These are phyloP conservation scores for Allophyes oxyacanthae DNA, from an alignment of 2,888 invertebrate species.

Conservation along the genomic window DNA sequence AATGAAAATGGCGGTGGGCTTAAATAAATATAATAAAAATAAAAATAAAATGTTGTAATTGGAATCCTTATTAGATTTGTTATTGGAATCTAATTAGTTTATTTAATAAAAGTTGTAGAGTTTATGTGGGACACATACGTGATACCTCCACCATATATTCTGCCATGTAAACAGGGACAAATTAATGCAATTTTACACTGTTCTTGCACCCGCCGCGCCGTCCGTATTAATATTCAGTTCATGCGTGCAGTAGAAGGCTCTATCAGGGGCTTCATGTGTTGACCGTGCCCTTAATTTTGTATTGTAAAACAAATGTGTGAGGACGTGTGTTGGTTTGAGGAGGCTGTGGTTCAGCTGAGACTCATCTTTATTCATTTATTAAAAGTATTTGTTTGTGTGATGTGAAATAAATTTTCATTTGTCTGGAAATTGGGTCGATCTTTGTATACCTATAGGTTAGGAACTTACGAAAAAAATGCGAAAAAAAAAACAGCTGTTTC, in stretches of 20 bases:
- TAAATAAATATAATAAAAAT: no score
- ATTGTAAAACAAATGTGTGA: slow-evolving; percentile 45
- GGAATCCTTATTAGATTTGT: no score
- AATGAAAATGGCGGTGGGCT: no score
- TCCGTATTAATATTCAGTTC: slow-evolving; percentile 53
- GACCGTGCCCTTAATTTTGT: slow-evolving; percentile 51
- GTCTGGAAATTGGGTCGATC: slow-evolving; percentile 3
- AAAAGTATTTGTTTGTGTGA: slow-evolving; percentile 12
- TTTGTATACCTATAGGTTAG: no score
- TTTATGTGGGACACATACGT: slow-evolving; percentile 5
- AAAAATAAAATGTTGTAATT: no score
- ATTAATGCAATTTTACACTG: slow-evolving; percentile 58
- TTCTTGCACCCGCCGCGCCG: slow-evolving; percentile 30
- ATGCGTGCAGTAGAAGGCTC: slow-evolving; percentile 41
- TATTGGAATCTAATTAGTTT: no score
- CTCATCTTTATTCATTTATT: slow-evolving; percentile 9
- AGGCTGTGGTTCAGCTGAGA: slow-evolving; percentile 29
- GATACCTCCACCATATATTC: slow-evolving; percentile 14
- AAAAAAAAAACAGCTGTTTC: no score
- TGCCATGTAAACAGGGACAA: slow-evolving; percentile 47
- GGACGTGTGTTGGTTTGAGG: slow-evolving; percentile 30
- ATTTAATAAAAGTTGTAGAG: no score
- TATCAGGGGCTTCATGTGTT: slow-evolving; percentile 42
- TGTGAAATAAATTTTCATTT: slow-evolving; percentile 27
- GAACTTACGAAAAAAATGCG: no score